These are phyloP conservation scores for human (Homo sapiens) DNA, from an alignment of 2,113 vertebrate species.

Conservation along the genomic window DNA sequence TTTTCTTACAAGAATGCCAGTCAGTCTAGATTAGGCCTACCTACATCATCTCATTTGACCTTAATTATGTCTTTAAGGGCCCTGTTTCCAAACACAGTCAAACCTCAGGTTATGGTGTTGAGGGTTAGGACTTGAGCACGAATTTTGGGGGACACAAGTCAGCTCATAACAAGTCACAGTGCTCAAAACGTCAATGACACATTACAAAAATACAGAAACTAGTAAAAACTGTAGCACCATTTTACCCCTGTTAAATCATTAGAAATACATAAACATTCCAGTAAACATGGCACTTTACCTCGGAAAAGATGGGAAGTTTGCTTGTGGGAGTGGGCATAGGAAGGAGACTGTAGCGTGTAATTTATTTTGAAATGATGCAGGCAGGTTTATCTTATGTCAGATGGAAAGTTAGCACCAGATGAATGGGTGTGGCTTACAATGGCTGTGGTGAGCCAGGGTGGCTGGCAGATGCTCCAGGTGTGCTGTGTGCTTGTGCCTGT, in stretches of 20 bases:
- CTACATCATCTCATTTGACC: not conserved
- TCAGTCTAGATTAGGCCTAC: not conserved
- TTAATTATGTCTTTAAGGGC: not conserved
- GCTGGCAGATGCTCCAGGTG: not conserved
- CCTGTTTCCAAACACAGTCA: not conserved
- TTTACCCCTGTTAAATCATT: not conserved
- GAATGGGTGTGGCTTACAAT: accelerated
- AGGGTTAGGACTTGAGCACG: not conserved
- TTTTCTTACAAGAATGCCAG: not conserved
- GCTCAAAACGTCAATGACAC: not conserved
- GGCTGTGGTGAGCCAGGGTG: not conserved
- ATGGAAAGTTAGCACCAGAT: too few species aligned
- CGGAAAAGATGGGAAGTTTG: not conserved
- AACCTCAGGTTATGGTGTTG: not conserved
- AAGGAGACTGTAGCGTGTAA: not conserved
- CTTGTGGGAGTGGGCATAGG: not conserved
- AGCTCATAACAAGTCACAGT: not conserved
- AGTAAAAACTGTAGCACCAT: not conserved
- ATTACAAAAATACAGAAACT: not conserved
- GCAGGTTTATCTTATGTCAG: not conserved
- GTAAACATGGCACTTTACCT: not conserved
- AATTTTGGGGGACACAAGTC: not conserved
- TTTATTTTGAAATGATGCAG: not conserved
- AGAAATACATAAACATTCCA: not conserved
- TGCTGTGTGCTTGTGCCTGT: not conserved